These are phyloP conservation scores for Bubo scandiacus DNA, from an alignment of 2,113 vertebrate species.

Conservation along the genomic window DNA sequence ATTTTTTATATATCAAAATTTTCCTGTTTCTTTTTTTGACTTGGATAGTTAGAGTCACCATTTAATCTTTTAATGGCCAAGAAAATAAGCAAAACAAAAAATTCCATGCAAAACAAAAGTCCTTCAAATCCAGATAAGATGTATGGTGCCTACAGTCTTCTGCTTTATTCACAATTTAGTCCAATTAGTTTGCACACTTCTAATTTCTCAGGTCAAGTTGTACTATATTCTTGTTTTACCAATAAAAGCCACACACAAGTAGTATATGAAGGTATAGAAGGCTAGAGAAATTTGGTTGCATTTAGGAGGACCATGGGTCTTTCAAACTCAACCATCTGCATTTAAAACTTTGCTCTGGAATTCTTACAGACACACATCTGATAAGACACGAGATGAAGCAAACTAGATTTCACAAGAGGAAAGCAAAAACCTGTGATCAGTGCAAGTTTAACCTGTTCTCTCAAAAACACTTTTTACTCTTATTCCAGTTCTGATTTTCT, in stretches of 20 bases:
- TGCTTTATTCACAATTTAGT: not conserved
- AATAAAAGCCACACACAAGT: not conserved
- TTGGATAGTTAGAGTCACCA: not conserved
- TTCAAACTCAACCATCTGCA: not conserved
- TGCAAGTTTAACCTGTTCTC: not conserved
- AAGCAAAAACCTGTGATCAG: not conserved
- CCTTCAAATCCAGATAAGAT: not conserved
- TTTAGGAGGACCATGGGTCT: not conserved
- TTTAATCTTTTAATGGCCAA: not conserved
- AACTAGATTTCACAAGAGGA: not conserved
- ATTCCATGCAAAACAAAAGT: not conserved
- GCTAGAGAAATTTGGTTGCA: not conserved
- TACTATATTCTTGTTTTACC: not conserved
- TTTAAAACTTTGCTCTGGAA: not conserved
- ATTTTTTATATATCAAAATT: not conserved
- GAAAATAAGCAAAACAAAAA: not conserved
- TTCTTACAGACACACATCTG: not conserved
- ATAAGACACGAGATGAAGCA: not conserved
- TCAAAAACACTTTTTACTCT: not conserved
- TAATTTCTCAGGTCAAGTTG: not conserved
- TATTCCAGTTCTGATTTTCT: not conserved
- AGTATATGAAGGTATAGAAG: accelerated
- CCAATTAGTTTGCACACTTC: not conserved
- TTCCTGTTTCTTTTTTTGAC: not conserved
- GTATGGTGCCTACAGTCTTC: not conserved